Evolutionary conservation across 2,797 vertebrate genomes (phyloP).

Genomic region (Ispidina picta): DNA sequence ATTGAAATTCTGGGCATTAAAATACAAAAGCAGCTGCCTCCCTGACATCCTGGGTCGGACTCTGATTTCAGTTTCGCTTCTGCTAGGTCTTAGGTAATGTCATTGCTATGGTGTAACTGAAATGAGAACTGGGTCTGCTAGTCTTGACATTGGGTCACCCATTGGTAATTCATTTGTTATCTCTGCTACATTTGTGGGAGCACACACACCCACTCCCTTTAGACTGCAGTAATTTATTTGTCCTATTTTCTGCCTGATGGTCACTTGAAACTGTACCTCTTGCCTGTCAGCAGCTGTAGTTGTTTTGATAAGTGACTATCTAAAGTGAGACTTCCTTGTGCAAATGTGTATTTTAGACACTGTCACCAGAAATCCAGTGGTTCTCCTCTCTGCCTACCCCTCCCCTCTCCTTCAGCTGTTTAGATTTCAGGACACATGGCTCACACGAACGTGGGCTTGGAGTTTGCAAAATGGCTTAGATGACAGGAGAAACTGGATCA

Average conservation of each 20-base stretch:
- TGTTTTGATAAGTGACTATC: constrained; percentile 48
- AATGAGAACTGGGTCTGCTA: constrained; percentile 5
- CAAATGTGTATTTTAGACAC: constrained; percentile 43
- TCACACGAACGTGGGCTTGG: constrained; percentile 28
- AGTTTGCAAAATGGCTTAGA: constrained; percentile 49
- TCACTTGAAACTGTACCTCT: constrained; percentile 56
- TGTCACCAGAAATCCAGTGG: constrained; percentile 52
- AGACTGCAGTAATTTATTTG: constrained; percentile 47
- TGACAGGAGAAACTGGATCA: constrained; percentile 63
- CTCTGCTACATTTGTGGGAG: constrained; percentile 23
- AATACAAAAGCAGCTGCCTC: constrained; percentile 52
- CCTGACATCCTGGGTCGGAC: not conserved
- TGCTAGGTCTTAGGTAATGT: not conserved
- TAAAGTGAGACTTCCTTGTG: constrained; percentile 44
- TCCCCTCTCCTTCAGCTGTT: constrained; percentile 46
- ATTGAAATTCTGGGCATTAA: constrained; percentile 48
- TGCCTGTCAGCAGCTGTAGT: constrained; percentile 57
- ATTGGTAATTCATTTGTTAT: constrained; percentile 6
- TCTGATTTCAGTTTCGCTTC: constrained; percentile 59
- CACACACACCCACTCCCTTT: not conserved
- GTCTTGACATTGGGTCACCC: constrained; percentile 13
- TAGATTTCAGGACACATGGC: constrained; percentile 53
- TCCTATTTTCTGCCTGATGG: constrained; percentile 28
- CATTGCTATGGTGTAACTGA: not conserved
- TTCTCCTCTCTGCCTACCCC: constrained; percentile 3